A percentile compares a stretch with the other conserved stretches of the same genome.
These are phyloP conservation scores for Tenualosa ilisha DNA, from an alignment of 2,797 vertebrate genomes.

Conservation along the genomic window DNA sequence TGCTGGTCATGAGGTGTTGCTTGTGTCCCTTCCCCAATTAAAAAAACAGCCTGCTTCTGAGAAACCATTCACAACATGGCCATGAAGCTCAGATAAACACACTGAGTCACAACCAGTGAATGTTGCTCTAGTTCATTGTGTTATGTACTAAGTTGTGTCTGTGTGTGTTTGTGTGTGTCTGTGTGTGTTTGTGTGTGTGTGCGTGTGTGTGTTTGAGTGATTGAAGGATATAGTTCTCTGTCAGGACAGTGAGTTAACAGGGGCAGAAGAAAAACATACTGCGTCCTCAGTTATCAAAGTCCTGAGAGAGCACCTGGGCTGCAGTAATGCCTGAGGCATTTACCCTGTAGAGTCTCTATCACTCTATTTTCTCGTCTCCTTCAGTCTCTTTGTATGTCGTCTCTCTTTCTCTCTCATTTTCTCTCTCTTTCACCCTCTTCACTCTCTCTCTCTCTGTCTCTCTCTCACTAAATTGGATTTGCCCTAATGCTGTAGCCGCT, in stretches of 20 bases:
- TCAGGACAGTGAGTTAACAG: no score
- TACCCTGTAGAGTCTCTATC: background rate
- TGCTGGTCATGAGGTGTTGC: background rate
- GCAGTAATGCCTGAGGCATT: background rate
- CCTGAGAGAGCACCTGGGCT: background rate
- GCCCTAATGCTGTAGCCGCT: constrained; percentile 48
- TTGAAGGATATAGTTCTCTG: background rate
- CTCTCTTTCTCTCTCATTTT: background rate
- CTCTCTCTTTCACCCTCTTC: background rate
- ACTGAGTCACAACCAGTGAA: background rate
- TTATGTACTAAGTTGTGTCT: background rate
- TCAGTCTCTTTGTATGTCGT: background rate
- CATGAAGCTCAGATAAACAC: background rate
- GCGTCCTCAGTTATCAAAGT: background rate
- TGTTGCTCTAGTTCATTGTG: background rate
- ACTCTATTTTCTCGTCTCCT: background rate
- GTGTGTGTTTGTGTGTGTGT: constrained; percentile 13
- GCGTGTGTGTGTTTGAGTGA: background rate
- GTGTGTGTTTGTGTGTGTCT: background rate
- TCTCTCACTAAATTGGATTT: constrained; percentile 54
- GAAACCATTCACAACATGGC: background rate
- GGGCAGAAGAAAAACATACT: no score
- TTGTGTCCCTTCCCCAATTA: no score
- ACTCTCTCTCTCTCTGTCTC: constrained; percentile 42
- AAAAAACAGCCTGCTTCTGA: background rate